phyloP scores from a whole-genome alignment of 2,888 invertebrate genomes.

The Halictus ligatus region DNA sequence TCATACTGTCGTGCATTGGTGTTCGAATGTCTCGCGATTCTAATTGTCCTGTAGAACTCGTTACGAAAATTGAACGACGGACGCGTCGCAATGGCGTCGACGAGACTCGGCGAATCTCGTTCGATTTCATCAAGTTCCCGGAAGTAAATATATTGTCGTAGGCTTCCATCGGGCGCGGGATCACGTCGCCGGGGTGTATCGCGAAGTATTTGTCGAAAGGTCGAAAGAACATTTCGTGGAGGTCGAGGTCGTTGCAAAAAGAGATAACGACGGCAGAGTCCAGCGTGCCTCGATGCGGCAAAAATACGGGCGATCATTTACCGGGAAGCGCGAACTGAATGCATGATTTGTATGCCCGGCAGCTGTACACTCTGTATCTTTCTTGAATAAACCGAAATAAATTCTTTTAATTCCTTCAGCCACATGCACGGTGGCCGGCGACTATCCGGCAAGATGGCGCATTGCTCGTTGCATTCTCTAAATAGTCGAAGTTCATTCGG shows the following conservation, averaged over 20 bases:
- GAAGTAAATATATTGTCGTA: constrained; percentile 21
- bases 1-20: constrained; percentile 21
- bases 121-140: constrained; percentile 43
- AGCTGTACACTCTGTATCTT: constrained; percentile 80
- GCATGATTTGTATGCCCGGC: constrained; percentile 71
- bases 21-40: constrained; percentile 24
- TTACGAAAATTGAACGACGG: constrained; percentile 12
- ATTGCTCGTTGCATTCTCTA: not conserved
- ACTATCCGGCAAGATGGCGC: constrained; percentile 34
- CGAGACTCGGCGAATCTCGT: not conserved
- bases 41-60: constrained; percentile 13
- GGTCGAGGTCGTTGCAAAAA: constrained; percentile 55
- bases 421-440: constrained; percentile 44
- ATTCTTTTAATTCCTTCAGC: constrained; percentile 80
- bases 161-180: constrained; percentile 18
- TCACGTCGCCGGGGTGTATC: constrained; percentile 42
- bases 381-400: constrained; percentile 81
- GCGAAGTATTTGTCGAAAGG: constrained; percentile 21
- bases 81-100: constrained; percentile 4
- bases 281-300: constrained; percentile 57
- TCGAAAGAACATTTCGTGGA: constrained; percentile 42
- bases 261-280: constrained; percentile 51
- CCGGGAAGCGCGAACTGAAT: constrained; percentile 56
- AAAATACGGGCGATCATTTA: constrained; percentile 58
- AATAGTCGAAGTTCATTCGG: not conserved